Conservation (phyloP, 2,888 invertebrate genomes). For the Rhogogaster chlorosoma region DNA sequence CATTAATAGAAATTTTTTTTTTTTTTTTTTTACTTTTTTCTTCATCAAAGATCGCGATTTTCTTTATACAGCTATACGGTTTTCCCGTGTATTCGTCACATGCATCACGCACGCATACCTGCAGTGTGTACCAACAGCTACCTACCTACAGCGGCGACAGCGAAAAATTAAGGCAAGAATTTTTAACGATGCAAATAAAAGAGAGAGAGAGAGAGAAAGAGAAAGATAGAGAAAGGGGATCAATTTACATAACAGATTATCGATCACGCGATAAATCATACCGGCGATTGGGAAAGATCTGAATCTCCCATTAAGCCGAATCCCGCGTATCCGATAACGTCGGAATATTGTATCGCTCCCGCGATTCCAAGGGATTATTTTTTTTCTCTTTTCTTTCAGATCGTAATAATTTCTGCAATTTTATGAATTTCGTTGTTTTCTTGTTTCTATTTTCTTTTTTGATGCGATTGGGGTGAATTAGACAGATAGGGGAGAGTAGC, state of each 20-base stretch:
- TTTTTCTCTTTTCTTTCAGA: background rate
- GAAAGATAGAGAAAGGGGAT: slow-evolving; percentile 26
- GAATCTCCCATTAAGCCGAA: background rate
- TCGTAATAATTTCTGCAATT: background rate
- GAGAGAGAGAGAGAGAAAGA: background rate
- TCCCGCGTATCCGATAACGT: background rate
- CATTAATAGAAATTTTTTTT: no score
- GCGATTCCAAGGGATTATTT: background rate
- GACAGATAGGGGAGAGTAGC: no score
- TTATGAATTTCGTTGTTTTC: no score
- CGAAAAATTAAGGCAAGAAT: background rate
- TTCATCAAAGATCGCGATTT: background rate
- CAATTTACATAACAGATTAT: slow-evolving; percentile 70
- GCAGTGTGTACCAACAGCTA: background rate
- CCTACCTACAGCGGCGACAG: background rate
- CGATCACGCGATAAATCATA: slow-evolving; percentile 60
- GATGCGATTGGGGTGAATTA: no score
- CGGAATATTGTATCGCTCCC: background rate
- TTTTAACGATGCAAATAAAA: background rate
- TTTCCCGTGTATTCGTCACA: no score
- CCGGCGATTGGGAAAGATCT: slow-evolving; percentile 8
- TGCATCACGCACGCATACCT: background rate
- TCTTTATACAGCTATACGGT: background rate
- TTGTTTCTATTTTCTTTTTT: no score
- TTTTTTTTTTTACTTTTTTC: no score